Evolutionary conservation across 1,140 invertebrate species (phyloP).

Genomic region (Neelides sp.): DNA sequence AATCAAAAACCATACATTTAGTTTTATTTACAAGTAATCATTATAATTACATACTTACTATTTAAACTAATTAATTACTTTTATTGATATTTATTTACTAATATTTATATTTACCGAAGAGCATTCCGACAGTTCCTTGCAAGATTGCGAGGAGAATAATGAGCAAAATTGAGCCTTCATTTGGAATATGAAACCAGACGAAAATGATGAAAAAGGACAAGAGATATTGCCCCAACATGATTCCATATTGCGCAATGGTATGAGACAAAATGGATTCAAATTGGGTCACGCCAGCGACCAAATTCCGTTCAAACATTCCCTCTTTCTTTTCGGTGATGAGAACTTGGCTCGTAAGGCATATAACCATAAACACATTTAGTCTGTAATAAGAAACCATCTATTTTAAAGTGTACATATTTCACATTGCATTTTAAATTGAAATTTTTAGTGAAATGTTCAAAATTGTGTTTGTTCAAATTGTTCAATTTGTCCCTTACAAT

Average conservation of each 20-base stretch:
- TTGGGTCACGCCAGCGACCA: conserved; percentile 52
- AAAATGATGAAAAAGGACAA: conserved; percentile 1
- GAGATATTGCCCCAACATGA: background rate
- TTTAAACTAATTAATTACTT: too few species aligned
- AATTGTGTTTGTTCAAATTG: conserved; percentile 6
- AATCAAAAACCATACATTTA: too few species aligned
- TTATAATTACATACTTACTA: too few species aligned
- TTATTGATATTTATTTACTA: too few species aligned
- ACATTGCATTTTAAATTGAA: background rate
- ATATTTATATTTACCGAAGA: too few species aligned
- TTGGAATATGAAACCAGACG: conserved; percentile 1
- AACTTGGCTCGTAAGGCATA: conserved; percentile 59
- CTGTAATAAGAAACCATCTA: conserved; percentile 38
- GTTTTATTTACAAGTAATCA: too few species aligned
- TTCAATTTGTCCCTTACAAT: conserved; percentile 42
- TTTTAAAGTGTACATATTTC: too few species aligned
- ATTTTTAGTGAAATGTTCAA: conserved; percentile 5
- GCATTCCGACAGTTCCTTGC: too few species aligned
- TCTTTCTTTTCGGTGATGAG: conserved; percentile 69
- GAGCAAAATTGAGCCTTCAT: too few species aligned
- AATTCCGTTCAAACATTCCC: conserved; percentile 59
- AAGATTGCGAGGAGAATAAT: too few species aligned
- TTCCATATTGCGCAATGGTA: conserved; percentile 3
- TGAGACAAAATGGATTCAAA: conserved; percentile 38
- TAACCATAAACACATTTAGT: conserved; percentile 64